These are phyloP conservation scores for Cathartes aura DNA, from an alignment of 2,113 vertebrate genomes.

Conservation along the genomic window DNA sequence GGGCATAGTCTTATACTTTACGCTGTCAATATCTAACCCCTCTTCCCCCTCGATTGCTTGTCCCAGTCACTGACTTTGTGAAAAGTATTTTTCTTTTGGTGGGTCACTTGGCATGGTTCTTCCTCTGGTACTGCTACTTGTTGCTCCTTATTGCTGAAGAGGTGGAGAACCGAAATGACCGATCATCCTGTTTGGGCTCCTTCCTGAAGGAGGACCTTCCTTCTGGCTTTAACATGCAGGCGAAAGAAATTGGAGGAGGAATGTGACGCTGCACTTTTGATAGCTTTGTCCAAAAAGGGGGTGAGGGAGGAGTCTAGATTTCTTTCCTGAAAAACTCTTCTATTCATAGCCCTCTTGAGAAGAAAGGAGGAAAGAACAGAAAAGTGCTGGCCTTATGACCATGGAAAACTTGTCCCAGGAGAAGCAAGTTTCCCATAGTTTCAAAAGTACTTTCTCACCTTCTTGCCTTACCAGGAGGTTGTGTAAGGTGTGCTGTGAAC, in stretches of 20 bases:
- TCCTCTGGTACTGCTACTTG: background rate
- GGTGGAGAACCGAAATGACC: background rate
- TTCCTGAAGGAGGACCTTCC: background rate
- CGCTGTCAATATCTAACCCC: accelerated
- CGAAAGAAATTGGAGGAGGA: background rate
- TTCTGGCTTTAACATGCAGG: background rate
- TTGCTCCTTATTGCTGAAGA: background rate
- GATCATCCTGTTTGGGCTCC: accelerated
- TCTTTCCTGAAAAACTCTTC: background rate
- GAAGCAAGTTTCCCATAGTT: background rate
- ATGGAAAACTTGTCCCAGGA: background rate
- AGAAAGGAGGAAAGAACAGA: background rate
- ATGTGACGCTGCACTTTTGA: background rate
- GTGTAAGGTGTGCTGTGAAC: background rate
- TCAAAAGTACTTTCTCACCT: background rate
- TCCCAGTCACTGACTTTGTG: background rate
- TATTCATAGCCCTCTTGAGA: background rate
- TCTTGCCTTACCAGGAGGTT: background rate
- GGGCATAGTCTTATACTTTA: background rate
- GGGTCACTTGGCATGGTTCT: background rate
- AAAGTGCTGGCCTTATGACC: background rate
- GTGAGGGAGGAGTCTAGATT: background rate
- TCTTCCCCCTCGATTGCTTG: accelerated
- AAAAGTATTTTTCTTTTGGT: background rate
- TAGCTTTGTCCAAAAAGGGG: background rate